These are phyloP conservation scores for Scaptomyza montana DNA, from an alignment of 1,140 invertebrate species.

Conservation along the genomic window DNA sequence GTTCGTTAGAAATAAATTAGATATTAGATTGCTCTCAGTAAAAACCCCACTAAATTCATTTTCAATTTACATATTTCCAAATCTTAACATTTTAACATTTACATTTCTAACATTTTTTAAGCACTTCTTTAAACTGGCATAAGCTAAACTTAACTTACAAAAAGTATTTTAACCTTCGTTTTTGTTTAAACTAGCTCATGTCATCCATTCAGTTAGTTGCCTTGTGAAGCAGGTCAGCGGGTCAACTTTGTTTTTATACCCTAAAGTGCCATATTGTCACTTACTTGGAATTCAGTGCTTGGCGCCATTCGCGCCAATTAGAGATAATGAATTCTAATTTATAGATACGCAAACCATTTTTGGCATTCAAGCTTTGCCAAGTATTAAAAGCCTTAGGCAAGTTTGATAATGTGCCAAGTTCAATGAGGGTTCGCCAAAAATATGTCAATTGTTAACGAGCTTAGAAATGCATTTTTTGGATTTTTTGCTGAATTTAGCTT, in stretches of 20 bases:
- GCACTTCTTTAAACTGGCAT: not conserved
- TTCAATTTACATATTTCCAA: not conserved
- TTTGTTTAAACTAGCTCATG: not conserved
- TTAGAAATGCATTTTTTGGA: no score
- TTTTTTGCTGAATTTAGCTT: not conserved
- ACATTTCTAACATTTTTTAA: not conserved
- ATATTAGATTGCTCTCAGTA: not conserved
- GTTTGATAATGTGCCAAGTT: slow-evolving; percentile 19
- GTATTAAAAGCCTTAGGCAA: not conserved
- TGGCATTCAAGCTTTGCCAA: slow-evolving; percentile 6
- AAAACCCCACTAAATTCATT: no score
- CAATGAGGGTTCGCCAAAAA: slow-evolving; percentile 5
- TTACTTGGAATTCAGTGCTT: not conserved
- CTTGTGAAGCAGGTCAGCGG: slow-evolving; percentile 26
- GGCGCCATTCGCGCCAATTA: slow-evolving; percentile 17
- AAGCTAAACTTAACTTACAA: not conserved
- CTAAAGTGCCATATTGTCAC: slow-evolving; percentile 17
- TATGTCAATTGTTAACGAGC: slow-evolving; percentile 10
- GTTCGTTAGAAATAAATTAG: not conserved
- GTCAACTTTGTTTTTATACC: slow-evolving; percentile 30
- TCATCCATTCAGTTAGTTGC: not conserved
- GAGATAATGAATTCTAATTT: slow-evolving; percentile 18
- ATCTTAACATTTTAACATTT: no score
- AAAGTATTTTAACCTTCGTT: not conserved
- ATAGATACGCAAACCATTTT: slow-evolving; percentile 4